Evolutionary conservation across 1,140 invertebrate species (phyloP), one percentile per base, ranked within the genome.

Genomic region (Drosophila erecta): DNA sequence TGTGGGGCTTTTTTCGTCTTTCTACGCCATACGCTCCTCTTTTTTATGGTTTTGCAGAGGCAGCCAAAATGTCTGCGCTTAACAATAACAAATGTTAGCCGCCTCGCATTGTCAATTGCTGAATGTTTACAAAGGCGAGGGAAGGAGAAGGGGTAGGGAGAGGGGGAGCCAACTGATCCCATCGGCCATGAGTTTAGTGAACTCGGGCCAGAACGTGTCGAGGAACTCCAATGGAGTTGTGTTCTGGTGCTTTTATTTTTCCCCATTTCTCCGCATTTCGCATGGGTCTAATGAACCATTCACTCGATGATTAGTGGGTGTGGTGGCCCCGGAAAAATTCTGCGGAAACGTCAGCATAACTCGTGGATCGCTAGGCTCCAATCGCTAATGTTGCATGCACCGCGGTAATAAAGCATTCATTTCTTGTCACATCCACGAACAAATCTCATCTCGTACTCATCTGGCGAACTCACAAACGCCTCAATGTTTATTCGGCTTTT

Each of bases 271-370:
- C 44, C 73, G 50, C 73, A 58, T 83, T 83, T 84, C 79, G 80
- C 80, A 84, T 79, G 80, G 56, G 80, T 84, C 80, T 84, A 83
- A 83, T 84, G 80, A 83, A 83, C 57, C 80, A 62, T 84, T 83
- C 58, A 69, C 56, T 37, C 64, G 41, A 41, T 71, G 77, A 61
- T 62, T 62, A 35, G 58, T 50, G 54, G 56, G 54, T 33, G 30
- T 57, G 61, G 24, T 24, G 44, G 22, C 44, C 14, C 5, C 33
- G 35, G 44, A 20, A 40, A n/a, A 46, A 51, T 83, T 81, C 79
- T 74, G 62, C 67, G 75, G 55, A 81, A 83, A 79, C 72, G 79
- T 65, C 74, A 74, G 79, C 49, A 70, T 62, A 78, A 60, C 58
- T 78, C 46, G 57, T 62, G 56, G 30, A 57, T 17, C 17, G 17